Evolutionary conservation across 2,888 invertebrate species (phyloP).

Genomic region (Standfussiana lucernea): DNA sequence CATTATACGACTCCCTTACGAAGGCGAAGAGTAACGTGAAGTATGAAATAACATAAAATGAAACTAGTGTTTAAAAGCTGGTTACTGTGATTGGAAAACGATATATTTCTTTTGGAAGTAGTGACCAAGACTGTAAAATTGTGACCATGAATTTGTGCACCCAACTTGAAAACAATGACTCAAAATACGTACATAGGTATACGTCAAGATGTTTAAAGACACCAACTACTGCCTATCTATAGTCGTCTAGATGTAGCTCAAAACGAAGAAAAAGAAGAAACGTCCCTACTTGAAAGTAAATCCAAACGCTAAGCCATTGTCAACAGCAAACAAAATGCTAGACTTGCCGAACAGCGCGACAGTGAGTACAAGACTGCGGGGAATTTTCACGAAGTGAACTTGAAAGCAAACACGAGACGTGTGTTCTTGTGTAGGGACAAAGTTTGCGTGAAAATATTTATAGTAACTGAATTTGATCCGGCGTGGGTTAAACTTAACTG

Average conservation of each 20-base stretch:
- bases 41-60: too few species aligned
- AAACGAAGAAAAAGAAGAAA: background rate
- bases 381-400: constrained; percentile 70
- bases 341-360: constrained; percentile 5
- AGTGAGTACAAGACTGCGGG: constrained; percentile 39
- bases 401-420: constrained; percentile 72
- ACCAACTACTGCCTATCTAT: background rate
- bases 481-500: constrained; percentile 69
- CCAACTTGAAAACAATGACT: background rate
- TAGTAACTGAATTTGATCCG: constrained; percentile 76
- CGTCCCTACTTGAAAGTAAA: background rate
- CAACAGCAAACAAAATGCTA: background rate
- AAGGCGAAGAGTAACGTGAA: too few species aligned
- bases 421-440: constrained; percentile 65
- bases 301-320: background rate
- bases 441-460: constrained; percentile 79
- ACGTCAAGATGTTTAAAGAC: background rate
- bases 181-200: background rate
- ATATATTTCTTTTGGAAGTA: too few species aligned
- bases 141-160: too few species aligned
- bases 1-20: too few species aligned
- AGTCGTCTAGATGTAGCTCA: background rate
- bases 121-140: too few species aligned
- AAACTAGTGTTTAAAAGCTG: too few species aligned
- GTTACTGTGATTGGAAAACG: too few species aligned